These are phyloP conservation scores for Drosophila nigritarsus DNA, from an alignment of 2,888 invertebrate genomes.

Conservation along the genomic window DNA sequence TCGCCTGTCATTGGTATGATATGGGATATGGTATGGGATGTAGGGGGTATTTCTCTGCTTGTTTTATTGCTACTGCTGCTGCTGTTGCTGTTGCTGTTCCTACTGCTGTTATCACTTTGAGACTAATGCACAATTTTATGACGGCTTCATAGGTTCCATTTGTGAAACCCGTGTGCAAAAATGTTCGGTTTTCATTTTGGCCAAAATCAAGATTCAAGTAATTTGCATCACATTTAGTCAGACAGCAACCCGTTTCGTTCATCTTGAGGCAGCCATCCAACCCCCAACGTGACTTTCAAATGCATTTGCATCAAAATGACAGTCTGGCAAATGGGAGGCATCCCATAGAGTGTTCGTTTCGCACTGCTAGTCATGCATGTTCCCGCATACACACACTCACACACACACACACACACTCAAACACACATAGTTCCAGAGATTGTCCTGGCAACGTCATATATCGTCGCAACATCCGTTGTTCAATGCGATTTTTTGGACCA, in stretches of 20 bases:
- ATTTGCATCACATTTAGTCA: conserved; percentile 70
- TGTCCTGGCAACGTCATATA: conserved; percentile 67
- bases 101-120: conserved; percentile 17
- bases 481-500: conserved; percentile 64
- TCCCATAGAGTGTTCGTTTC: conserved; percentile 22
- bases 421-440: conserved; percentile 31
- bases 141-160: conserved; percentile 4
- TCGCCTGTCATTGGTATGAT: background rate
- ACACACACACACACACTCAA: conserved; percentile 14
- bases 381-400: conserved; percentile 16
- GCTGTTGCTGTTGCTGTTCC: background rate
- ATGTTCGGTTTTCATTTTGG: conserved; percentile 5
- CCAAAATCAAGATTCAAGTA: conserved; percentile 60
- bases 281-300: conserved; percentile 55
- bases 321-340: conserved; percentile 12
- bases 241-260: conserved; percentile 17
- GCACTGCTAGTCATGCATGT: conserved; percentile 70
- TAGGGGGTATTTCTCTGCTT: background rate
- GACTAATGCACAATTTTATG: conserved; percentile 28
- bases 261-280: conserved; percentile 33
- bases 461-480: conserved; percentile 74
- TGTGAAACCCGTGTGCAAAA: conserved; percentile 6
- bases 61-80: background rate
- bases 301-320: conserved; percentile 76
- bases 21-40: background rate